Base-by-base conservation (phyloP, 23 tunicate genomes). In the Halocynthia aurantium region DNA sequence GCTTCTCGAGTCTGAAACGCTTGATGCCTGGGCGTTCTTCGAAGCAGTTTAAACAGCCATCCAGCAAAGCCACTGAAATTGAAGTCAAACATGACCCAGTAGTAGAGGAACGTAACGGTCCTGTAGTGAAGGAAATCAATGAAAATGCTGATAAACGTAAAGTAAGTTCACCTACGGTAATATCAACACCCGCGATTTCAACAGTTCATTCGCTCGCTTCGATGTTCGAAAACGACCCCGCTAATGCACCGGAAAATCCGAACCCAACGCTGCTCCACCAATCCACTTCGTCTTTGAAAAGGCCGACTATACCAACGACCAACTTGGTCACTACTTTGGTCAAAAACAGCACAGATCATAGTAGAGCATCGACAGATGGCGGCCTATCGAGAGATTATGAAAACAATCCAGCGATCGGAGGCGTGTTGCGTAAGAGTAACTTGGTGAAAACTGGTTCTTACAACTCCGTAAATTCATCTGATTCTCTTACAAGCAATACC, bases 401-500 rank as follows among this genome's bases (percentile, higher is more conserved):
- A 31, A 31, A 1, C 44, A 31, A 31, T 31, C 40, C 84, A 6
- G 21, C 55, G 7, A 69, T 56, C 57, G 52, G 72, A 0, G 93
- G 93, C 8, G 85, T 87, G 11, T 54, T 87, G 51, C 81, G 82
- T 69, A 82, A 87, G 77, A 62, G 82, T 62, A 82, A 76, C 56
- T 58, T 87, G 55, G 86, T 81, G 61, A 87, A 87, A 52, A 87
- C 85, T 57, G 62, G 64, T 9, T 87, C 93, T 7, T 80, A 86
- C 52, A 72, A 73, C 19, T 89, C 96, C 70, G 79, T 84, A 15
- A 65, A 65, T 15, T 63, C 82, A 53, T 85, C 96, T 53, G 88
- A 84, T 77, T 84, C 88, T 58, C 82, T 78, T 8, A 77, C 85
- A 52, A 87, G 93, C 71, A 87, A 87, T 69, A 51, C 76, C 65